Conservation (phyloP, 2,113 vertebrate species). For the rabbit (Oryctolagus cuniculus) region mOryCun1.1 NC_091442.1:4686501-4687000, state of each 20-base stretch:
- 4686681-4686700: conserved; percentile 70
- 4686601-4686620: rapidly evolving
- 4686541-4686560: rapidly evolving
- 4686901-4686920: background rate
- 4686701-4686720: background rate
- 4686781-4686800: conserved; percentile 63
- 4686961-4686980: rapidly evolving
- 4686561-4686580: background rate
- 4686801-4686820: background rate
- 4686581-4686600: too few species aligned
- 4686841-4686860: background rate
- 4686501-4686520: rapidly evolving
- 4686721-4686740: conserved; percentile 76
- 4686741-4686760: conserved; percentile 81
- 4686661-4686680: background rate
- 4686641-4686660: background rate
- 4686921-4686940: background rate
- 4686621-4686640: background rate
- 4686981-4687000: rapidly evolving
- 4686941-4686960: background rate
- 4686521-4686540: too few species aligned
- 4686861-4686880: background rate
- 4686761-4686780: conserved; percentile 87
- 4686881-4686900: background rate
- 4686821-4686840: rapidly evolving